Base-by-base conservation (phyloP, 2,888 invertebrate species). In the Cyclophora punctaria region DNA sequence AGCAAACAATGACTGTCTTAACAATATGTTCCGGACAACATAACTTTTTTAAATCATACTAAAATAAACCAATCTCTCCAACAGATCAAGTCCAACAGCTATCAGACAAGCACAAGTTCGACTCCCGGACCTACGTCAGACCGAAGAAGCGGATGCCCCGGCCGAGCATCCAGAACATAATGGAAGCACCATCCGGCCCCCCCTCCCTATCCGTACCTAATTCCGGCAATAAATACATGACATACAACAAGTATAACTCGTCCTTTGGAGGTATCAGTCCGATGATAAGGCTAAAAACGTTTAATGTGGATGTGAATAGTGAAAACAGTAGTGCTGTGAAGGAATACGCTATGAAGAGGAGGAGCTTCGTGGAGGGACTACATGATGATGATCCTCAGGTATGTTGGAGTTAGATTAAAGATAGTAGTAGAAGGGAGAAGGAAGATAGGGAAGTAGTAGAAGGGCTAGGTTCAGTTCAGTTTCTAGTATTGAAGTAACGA, bases 41-140 rank as follows among this genome's bases (percentile, higher is more conserved):
- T 37, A 35, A 20, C 35, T 46, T 3, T 44, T 3, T 4, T 5
- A 3, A 3, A 4, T 5, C 41, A 20, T 20, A 20, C 20, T 20
- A 20, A 20, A 20, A 20, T 20, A 37, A 37, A 37, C 37, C 2
- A 5, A 4, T 42, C n/a, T 34, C 44, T 44, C 34, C 34, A 7
- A 44, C 44, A 86, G 87, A 73, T 71, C 78, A 84, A 54, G 51
- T 71, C 62, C 66, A 77, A 58, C 58, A 80, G 44, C 48, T 75
- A 56, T 78, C 83, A 55, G 83, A 90, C 69, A 89, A 81, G 58
- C 89, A 88, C 67, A 88, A 85, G 55, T 91, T 93, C 64, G 93
- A 93, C 69, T 91, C 93, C 0, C 85, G 93, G 64, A 93, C 93
- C 5, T 93, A 91, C 73, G 93, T 93, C 48, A 89, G 91, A 62